phyloP scores from a whole-genome alignment of 2,888 invertebrate genomes.

The Carpatolechia fugitivella region DNA sequence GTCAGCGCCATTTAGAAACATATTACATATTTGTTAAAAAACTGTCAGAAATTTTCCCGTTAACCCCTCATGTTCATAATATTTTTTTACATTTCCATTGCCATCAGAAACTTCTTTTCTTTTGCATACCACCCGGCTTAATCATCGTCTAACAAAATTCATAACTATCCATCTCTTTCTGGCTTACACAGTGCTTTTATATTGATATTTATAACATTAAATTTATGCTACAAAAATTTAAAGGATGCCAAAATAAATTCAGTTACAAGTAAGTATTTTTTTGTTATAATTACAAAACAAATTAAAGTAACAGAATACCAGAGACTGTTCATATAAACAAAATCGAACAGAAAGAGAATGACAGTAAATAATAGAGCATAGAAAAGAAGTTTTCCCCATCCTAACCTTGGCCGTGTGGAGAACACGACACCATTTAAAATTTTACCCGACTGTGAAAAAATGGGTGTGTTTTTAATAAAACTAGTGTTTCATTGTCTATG shows the following conservation, averaged over 20 bases:
- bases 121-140: neutral
- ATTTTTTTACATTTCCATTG: slow-evolving; percentile 23
- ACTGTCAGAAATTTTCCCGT: no score
- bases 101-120: slow-evolving; percentile 34
- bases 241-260: no score
- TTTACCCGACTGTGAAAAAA: slow-evolving; percentile 29
- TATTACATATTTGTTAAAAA: no score
- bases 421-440: neutral
- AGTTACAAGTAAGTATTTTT: no score
- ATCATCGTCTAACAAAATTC: no score
- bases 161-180: no score
- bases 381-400: slow-evolving; percentile 42
- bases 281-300: neutral
- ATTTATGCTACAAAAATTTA: no score
- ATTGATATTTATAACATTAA: no score
- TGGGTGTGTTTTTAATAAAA: neutral
- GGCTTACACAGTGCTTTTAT: no score
- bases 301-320: neutral
- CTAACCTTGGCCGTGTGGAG: slow-evolving; percentile 33
- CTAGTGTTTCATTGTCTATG: slow-evolving; percentile 50
- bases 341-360: neutral
- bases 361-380: slow-evolving; percentile 15
- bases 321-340: neutral
- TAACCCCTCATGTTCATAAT: neutral
- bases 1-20: no score